Evolutionary conservation across 1,140 invertebrate species (phyloP), one percentile per base, ranked within the genome.

Genomic region (Charaxes varanes): DNA sequence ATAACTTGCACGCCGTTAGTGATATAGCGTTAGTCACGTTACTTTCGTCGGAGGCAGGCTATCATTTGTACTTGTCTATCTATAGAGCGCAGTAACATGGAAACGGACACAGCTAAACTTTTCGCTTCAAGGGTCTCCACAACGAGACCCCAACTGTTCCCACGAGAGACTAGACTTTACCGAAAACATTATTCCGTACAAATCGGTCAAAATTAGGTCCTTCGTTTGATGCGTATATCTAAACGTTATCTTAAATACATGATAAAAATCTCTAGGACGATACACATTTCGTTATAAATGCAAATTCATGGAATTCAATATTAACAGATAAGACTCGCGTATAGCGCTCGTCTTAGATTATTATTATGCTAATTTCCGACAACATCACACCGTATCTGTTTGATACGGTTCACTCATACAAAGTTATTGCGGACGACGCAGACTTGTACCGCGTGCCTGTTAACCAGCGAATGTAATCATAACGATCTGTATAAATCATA

Each of bases 231-330:
- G 64, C 57, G 58, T 67, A 71, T 56, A 71, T 65, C 70, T 77
- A 74, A 52, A 67, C 43, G 60, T 76, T 73, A 77, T 68, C 72
- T 82, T 78, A 81, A 78, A 77, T 72, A 77, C 56, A 72, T 67
- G 74, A 71, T 74, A 77, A 76, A n/a, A 78, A 81, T 79, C 72
- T 82, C 76, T 80, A 82, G 71, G 68, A 77, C 72, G 61, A 76
- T 72, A 79, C 63, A 78, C 72, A 73, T 79, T 77, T 76, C 71
- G 70, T 66, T 76, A 79, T 83, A 83, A 83, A 83, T 83, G 79
- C 79, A 83, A 83, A 80, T 83, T 83, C 76, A 83, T 79, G 79
- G 79, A 83, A 83, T 83, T 83, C 76, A 83, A 79, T 73, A 74
- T 68, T 61, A 70, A 62, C 47, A 55, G 53, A 62, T 80, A 77